These are phyloP conservation scores for Marmota flaviventris DNA, from an alignment of 2,113 vertebrate species.

Conservation along the genomic window DNA sequence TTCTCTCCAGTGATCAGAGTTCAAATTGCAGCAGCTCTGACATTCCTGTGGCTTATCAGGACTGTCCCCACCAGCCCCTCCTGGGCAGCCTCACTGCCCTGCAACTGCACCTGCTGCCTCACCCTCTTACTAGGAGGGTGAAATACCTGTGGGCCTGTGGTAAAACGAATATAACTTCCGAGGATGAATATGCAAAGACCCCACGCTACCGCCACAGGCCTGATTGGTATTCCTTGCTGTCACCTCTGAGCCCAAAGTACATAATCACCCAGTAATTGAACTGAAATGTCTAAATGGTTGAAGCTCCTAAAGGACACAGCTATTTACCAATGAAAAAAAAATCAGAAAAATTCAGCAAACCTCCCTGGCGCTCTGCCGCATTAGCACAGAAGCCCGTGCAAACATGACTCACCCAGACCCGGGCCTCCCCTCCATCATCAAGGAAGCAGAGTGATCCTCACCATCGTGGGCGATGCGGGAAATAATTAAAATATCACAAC, in stretches of 20 bases:
- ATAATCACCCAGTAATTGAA: slow-evolving; percentile 88
- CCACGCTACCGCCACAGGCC: slow-evolving; percentile 20
- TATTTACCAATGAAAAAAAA: slow-evolving; percentile 87
- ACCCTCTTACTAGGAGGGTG: neutral
- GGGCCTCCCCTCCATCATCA: neutral
- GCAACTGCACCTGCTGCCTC: slow-evolving; percentile 18
- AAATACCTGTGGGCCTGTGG: slow-evolving; percentile 57
- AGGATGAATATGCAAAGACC: slow-evolving; percentile 72
- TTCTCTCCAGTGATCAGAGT: neutral
- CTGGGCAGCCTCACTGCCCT: slow-evolving; percentile 56
- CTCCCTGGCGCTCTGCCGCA: neutral
- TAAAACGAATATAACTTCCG: slow-evolving; percentile 78
- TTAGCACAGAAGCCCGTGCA: slow-evolving; percentile 11
- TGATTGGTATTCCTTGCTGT: slow-evolving; percentile 87
- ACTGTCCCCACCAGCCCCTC: neutral
- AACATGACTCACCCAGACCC: slow-evolving; percentile 44
- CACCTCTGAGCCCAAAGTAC: slow-evolving; percentile 88
- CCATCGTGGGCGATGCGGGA: neutral
- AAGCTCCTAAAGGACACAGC: slow-evolving; percentile 88
- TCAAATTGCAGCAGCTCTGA: slow-evolving; percentile 66
- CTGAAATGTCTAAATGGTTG: slow-evolving; percentile 85
- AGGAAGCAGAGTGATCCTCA: neutral
- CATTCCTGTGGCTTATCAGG: slow-evolving; percentile 72
- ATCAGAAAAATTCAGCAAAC: slow-evolving; percentile 54
- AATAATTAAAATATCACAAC: neutral